Evolutionary conservation across 2,797 vertebrate species (phyloP), one percentile per base, ranked within the genome.

Genomic region (Enteromius viviparus): DNA sequence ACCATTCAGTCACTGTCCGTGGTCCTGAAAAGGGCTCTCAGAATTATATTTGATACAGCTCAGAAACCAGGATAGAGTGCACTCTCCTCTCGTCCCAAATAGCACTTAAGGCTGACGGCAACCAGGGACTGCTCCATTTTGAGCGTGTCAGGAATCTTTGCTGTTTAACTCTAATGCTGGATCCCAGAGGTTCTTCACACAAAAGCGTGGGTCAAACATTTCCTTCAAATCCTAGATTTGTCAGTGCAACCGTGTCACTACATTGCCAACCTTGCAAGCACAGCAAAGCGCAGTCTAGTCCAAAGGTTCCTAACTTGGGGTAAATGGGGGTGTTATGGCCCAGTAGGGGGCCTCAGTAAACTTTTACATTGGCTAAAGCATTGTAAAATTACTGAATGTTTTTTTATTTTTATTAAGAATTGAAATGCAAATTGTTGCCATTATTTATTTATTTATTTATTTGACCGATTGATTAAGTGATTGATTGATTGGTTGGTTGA

Each of bases 21-120:
- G 93, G 92, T 92, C 70, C 93, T 94, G 92, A 94, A 93, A 83
- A 88, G 86, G 37, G 76, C 55, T 62, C 45, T 70, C 15, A 4
- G 47, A 79, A 70, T 82, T 40, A 15, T 49, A 77, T 85, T 74
- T 76, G 89, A 91, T 90, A 89, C 71, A 82, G 88, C 89, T 89
- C 86, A 82, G 65, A 90, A 89, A 65, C 76, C 76, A 78, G 85
- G 76, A 84, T 88, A 87, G 85, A 86, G 88, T 93, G 89, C 91
- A 92, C 87, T 92, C 62, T 82, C 62, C 81, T 70, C 75, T 83
- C 7, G 53, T 83, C 75, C 76, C 75, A 72, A 82, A 77, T 82
- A 85, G 75, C 79, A 71, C 79, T 82, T 82, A 85, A 85, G 84
- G 80, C 70, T 77, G 80, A 82, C 29, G 26, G 84, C 66, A 55